Evolutionary conservation across 2,888 invertebrate genomes (phyloP), one percentile per base, ranked within the genome.

Genomic region (Leptopilina drosophilae): DNA sequence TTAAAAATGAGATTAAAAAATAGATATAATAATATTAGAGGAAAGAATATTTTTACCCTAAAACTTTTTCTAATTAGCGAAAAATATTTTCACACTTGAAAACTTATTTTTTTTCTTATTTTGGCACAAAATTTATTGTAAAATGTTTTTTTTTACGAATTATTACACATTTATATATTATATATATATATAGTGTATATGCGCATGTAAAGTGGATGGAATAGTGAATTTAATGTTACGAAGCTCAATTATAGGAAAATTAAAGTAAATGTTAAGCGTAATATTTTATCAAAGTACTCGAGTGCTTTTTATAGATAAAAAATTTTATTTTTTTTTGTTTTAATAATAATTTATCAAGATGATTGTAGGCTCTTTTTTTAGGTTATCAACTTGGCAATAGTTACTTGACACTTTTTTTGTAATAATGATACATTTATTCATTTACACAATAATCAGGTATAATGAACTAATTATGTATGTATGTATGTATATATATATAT

Each of bases 41-140:
- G 20, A 62, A 62, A 62, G 9, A 20, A 15, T 9, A 62, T 6
- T 20, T 62, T 62, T 62, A 62, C 6, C 3, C 15, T 62, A 9
- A 62, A 15, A 8, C 0, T 62, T 62, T 62, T 49, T 49, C 12
- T 49, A 49, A 49, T 49, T 49, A 49, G 49, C 9, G 49, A 62
- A 9, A 15, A 59, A 59, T 76, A 59, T n/a, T 56, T 62, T 15
- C n/a, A 59, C 64, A 69, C 79, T 81, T 84, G 80, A 77, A 82
- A 82, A 79, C 78, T 59, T 56, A 49, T 64, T 46, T 82, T 64
- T 46, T 82, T 42, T 85, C 77, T 67, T 6, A 66, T 80, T 84
- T 87, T 87, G 87, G 87, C 87, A 87, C 87, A 84, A 59, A 83
- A 78, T 78, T 87, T 85, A 87, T 87, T 87, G 86, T 84, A 84